A percentile compares a stretch with the other conserved stretches of the same genome.
Conservation (phyloP, 2,888 invertebrate genomes). For the Cistogaster globosa region DNA sequence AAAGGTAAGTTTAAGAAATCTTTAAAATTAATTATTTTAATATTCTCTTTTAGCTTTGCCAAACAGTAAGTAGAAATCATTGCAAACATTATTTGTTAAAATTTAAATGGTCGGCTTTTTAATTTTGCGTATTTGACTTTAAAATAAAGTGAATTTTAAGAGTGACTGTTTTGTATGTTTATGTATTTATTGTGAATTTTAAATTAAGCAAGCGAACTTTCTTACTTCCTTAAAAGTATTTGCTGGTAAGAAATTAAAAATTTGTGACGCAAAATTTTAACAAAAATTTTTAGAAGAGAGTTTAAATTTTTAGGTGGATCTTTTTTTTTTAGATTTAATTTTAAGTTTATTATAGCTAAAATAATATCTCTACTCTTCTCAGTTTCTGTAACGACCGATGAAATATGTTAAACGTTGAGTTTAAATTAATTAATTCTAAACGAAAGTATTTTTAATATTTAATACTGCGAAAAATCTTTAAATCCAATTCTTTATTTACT, state of each 20-base stretch:
- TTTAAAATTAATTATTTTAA: slow-evolving; percentile 13
- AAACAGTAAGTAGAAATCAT: slow-evolving; percentile 41
- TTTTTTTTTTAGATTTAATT: neutral
- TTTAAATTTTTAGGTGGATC: neutral
- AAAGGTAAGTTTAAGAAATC: slow-evolving; percentile 79
- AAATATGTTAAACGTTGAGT: no score
- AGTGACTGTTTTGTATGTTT: neutral
- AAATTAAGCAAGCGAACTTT: no score
- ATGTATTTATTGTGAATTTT: neutral
- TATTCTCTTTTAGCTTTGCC: slow-evolving; percentile 15
- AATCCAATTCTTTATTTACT: no score
- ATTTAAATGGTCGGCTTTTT: neutral
- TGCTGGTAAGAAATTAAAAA: slow-evolving; percentile 10
- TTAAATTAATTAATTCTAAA: no score
- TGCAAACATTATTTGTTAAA: neutral
- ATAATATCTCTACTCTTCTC: no score
- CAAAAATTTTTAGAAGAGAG: neutral
- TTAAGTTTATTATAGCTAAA: neutral
- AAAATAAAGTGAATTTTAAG: neutral
- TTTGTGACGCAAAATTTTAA: neutral
- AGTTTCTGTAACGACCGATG: no score
- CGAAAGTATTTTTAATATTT: no score
- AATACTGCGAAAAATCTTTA: no score
- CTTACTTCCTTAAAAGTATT: neutral
- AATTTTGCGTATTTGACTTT: neutral